Conservation (phyloP, 2,888 invertebrate species). For the Harpagoxenus sublaevis region DNA sequence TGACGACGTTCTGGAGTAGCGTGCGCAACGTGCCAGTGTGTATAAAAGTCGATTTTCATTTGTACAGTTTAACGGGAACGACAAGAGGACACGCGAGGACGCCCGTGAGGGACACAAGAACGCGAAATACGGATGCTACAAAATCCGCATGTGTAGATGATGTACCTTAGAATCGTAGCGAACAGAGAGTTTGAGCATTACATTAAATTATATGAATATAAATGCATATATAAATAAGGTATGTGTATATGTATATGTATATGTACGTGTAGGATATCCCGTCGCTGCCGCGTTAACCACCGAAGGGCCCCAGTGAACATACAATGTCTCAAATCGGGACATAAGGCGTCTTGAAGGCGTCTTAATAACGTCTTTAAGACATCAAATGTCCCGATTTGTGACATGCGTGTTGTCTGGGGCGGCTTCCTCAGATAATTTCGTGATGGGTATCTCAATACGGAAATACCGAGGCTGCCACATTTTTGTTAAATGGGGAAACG, state of each 20-base stretch:
- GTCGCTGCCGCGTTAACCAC: neutral
- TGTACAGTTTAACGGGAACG: neutral
- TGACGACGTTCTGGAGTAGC: neutral
- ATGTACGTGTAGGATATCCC: neutral
- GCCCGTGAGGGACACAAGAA: slow-evolving; percentile 33
- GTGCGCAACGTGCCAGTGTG: neutral
- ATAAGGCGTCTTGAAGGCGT: too few species aligned
- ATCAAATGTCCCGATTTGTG: too few species aligned
- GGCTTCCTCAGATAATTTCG: neutral
- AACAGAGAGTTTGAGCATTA: slow-evolving; percentile 73
- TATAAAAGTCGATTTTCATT: slow-evolving; percentile 6
- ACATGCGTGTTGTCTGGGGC: too few species aligned
- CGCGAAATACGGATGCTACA: slow-evolving; percentile 57
- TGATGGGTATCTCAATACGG: neutral
- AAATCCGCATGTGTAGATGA: slow-evolving; percentile 73
- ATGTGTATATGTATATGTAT: slow-evolving; percentile 23
- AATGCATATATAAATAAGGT: slow-evolving; percentile 61
- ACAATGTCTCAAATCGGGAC: too few species aligned
- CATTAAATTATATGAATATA: slow-evolving; percentile 65
- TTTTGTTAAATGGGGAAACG: neutral
- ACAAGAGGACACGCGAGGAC: slow-evolving; percentile 18
- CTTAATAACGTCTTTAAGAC: too few species aligned
- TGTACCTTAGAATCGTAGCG: slow-evolving; percentile 75
- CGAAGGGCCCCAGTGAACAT: too few species aligned
- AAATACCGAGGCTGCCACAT: neutral